Evolutionary conservation across 2,888 invertebrate species (phyloP), one percentile per base, ranked within the genome.

Genomic region (Rugalucina vietnamica): DNA sequence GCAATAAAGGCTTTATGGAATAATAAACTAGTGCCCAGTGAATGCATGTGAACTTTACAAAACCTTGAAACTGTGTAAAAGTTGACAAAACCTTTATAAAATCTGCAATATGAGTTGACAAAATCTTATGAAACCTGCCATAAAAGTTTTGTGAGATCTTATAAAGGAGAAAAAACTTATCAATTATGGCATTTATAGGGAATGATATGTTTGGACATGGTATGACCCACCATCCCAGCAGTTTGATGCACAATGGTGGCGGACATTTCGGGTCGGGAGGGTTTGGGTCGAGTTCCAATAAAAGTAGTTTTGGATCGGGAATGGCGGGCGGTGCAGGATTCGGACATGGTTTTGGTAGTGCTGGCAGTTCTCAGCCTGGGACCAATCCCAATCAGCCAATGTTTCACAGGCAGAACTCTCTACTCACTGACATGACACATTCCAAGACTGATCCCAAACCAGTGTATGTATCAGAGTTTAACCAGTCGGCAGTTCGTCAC

Each of bases 401-500:
- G 14, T 73, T 82, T 18, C 76, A 73, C 34, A 72, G 84, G 32
- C 85, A 85, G 72, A 81, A 85, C 43, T 87, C 87, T 1, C 74
- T 87, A 12, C 76, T 87, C 0, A 75, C 81, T 29, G 85, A 85
- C 36, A 87, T 87, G 87, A 87, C 87, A 24, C 76, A 74, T n/a
- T 87, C 87, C 0, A 87, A 87, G 69, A 49, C 54, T 3, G 87
- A 87, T 36, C 43, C 70, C 21, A 79, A 79, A 21, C 87, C 87
- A 2, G 81, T 73, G 81, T 79, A 78, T 24, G 79, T 79, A 18
- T 60, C 81, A 8, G 81, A 81, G 49, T 79, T 79, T 36, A 84
- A 82, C 49, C 79, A 78, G 57, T 85, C 87, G 18, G 34, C 24
- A 21, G 83, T 73, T 37, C 70, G 69, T 18, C 69, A 74, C 60